Percentiles rank a stretch among this genome's conserved stretches.
These are phyloP conservation scores for human DNA, from an alignment of 2,113 vertebrate genomes.

Conservation along the genomic window GRCh38 chr17:9180501-9181000, in stretches of 20 bases:
- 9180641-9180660: not conserved
- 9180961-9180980: not conserved
- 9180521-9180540: not conserved
- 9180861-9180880: accelerated
- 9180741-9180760: too few relatives aligned
- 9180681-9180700: not conserved
- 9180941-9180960: not conserved
- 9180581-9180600: too few relatives aligned
- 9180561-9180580: not conserved
- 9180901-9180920: not conserved
- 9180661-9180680: not conserved
- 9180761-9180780: not conserved
- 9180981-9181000: not conserved
- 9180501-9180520: not conserved
- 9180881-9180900: not conserved
- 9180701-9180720: accelerated
- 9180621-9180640: not conserved
- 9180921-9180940: not conserved
- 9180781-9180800: not conserved
- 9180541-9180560: not conserved
- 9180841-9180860: not conserved
- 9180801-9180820: accelerated
- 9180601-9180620: not conserved
- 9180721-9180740: not conserved
- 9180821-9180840: not conserved